phyloP scores from a whole-genome alignment of 1,140 invertebrate genomes.

The Cyrtorhinus lividipennis region DNA sequence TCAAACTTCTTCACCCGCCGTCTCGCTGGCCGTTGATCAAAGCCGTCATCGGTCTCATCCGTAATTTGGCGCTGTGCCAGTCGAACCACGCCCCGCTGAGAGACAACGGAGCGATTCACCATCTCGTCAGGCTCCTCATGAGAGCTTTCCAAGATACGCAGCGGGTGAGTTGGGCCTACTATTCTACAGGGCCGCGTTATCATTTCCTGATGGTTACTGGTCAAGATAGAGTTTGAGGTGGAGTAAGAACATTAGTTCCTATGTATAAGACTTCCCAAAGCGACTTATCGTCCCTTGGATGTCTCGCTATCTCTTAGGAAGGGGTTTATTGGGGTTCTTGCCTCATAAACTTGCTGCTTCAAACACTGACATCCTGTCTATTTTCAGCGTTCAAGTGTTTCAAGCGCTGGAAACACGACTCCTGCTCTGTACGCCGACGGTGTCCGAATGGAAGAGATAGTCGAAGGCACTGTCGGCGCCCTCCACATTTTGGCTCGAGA shows the following conservation, averaged over 20 bases:
- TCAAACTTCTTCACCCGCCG: slow-evolving; percentile 85
- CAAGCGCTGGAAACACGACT: slow-evolving; percentile 50
- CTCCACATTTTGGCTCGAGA: slow-evolving; percentile 94
- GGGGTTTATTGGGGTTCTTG: not conserved
- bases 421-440: slow-evolving; percentile 76
- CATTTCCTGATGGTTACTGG: too few relatives aligned
- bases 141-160: slow-evolving; percentile 84
- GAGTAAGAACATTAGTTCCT: too few relatives aligned
- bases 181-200: too few relatives aligned
- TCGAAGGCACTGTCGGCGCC: slow-evolving; percentile 92
- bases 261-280: not conserved
- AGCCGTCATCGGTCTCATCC: slow-evolving; percentile 91
- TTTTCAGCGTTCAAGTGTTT: slow-evolving; percentile 36
- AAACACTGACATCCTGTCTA: not conserved
- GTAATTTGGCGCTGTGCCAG: slow-evolving; percentile 89
- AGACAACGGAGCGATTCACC: slow-evolving; percentile 86
- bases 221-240: too few relatives aligned
- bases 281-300: too few relatives aligned
- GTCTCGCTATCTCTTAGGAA: too few relatives aligned
- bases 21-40: slow-evolving; percentile 88
- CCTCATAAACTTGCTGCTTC: not conserved
- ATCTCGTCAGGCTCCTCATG: slow-evolving; percentile 82
- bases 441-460: slow-evolving; percentile 96
- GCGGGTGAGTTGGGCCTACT: slow-evolving; percentile 40
- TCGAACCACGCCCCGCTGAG: slow-evolving; percentile 88